Conservation (phyloP, 2,113 vertebrate genomes). For the Steatornis caripensis region DNA sequence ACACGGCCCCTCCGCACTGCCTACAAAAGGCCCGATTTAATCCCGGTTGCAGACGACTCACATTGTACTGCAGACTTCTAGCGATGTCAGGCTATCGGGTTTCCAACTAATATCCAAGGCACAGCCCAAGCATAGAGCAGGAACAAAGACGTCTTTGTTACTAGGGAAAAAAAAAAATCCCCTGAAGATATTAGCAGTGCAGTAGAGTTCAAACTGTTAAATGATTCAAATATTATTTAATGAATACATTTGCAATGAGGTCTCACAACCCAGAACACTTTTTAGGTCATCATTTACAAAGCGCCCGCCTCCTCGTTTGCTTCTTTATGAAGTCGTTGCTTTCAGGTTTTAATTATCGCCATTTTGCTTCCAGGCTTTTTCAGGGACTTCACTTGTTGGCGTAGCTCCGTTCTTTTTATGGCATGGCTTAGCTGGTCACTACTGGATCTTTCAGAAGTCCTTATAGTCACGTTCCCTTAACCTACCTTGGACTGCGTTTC, state of each 20-base stretch:
- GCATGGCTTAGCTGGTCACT: background rate
- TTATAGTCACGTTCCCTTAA: background rate
- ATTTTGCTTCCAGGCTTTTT: slow-evolving; percentile 10
- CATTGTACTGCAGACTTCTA: slow-evolving; percentile 24
- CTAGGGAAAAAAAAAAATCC: slow-evolving; percentile 9
- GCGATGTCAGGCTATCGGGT: slow-evolving; percentile 53
- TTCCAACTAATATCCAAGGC: slow-evolving; percentile 66
- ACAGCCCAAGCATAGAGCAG: background rate
- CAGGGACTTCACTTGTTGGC: background rate
- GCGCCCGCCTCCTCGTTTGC: background rate
- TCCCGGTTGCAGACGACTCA: slow-evolving; percentile 33
- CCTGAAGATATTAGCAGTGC: slow-evolving; percentile 64
- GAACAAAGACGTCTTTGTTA: slow-evolving; percentile 73
- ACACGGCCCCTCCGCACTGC: slow-evolving; percentile 12
- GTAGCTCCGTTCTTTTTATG: background rate
- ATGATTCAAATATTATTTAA: slow-evolving; percentile 63
- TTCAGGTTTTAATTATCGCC: slow-evolving; percentile 40
- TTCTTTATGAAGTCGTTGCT: slow-evolving; percentile 9
- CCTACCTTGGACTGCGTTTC: background rate
- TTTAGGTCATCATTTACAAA: slow-evolving; percentile 21
- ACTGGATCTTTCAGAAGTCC: background rate
- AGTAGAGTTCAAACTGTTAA: slow-evolving; percentile 52
- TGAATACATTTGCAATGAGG: slow-evolving; percentile 40
- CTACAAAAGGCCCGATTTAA: slow-evolving; percentile 61
- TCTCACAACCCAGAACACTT: slow-evolving; percentile 28